Conservation (phyloP, 2,797 vertebrate species). For the Sebastes hubbsi region DNA sequence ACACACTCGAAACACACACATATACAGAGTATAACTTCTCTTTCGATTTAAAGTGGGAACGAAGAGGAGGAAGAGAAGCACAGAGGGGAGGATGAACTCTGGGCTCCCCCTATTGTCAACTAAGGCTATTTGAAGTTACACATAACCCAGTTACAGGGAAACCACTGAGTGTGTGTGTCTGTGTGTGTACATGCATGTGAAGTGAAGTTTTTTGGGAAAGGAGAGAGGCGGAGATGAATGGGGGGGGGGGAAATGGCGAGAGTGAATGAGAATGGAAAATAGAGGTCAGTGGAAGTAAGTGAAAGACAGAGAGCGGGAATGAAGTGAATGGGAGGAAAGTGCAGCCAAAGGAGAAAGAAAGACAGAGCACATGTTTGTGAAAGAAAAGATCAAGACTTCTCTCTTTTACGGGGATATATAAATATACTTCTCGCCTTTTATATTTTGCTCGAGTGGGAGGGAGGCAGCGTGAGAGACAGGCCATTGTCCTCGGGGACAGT, state of each 20-base stretch:
- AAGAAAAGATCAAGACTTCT: constrained; percentile 18
- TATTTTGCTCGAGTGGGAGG: constrained; percentile 30
- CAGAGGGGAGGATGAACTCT: constrained; percentile 72
- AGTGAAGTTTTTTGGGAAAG: constrained; percentile 39
- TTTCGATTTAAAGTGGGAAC: constrained; percentile 19
- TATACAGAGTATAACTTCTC: neutral
- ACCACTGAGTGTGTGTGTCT: constrained; percentile 51
- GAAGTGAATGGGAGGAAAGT: constrained; percentile 41
- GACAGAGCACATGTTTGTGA: constrained; percentile 17
- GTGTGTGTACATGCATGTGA: constrained; percentile 34
- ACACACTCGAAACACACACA: neutral
- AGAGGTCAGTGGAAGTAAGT: constrained; percentile 56
- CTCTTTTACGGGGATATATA: constrained; percentile 11
- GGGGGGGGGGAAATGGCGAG: constrained; percentile 4
- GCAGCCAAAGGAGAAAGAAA: constrained; percentile 8
- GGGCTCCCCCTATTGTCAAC: constrained; percentile 78
- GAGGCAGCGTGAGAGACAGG: constrained; percentile 44
- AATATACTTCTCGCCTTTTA: constrained; percentile 28
- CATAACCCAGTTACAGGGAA: constrained; percentile 80
- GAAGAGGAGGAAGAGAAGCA: constrained; percentile 41
- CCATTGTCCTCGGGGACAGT: constrained; percentile 62
- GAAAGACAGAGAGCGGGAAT: constrained; percentile 34
- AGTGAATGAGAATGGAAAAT: constrained; percentile 60
- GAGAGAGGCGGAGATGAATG: constrained; percentile 64
- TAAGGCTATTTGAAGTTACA: constrained; percentile 83